Evolutionary conservation across 64 coral and sea anemone species (phyloP).

Genomic region (Anthopleura sola): DNA sequence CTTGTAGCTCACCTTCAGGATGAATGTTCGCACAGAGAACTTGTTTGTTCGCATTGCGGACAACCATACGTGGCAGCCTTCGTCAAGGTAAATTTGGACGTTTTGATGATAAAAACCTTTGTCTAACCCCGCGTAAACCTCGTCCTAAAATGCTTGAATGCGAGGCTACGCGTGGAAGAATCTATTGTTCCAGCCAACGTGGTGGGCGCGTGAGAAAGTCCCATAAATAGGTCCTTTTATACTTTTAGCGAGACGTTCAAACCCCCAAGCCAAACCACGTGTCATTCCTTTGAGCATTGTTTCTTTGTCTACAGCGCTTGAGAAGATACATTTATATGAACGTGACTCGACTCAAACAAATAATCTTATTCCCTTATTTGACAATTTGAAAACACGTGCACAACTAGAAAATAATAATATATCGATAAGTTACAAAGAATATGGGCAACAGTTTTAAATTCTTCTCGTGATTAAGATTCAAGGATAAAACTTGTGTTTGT

Average conservation of each 20-base stretch:
- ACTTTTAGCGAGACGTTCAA: no score
- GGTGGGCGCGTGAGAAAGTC: no score
- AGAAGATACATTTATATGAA: neutral
- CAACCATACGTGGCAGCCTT: neutral
- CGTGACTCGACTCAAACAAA: neutral
- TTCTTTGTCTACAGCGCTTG: no score
- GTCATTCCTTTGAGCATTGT: neutral
- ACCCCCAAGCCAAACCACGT: no score
- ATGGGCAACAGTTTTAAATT: neutral
- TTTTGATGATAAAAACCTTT: neutral
- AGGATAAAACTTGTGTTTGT: neutral
- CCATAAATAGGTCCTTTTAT: no score
- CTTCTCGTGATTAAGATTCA: neutral
- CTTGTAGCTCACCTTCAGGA: conserved; percentile 38
- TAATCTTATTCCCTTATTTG: no score
- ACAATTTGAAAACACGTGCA: no score
- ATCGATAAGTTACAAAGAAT: no score
- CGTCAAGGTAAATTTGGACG: conserved; percentile 15
- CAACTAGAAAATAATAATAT: no score
- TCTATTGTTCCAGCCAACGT: no score
- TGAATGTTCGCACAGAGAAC: conserved; percentile 23
- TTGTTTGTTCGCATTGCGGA: conserved; percentile 31
- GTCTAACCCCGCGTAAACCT: neutral
- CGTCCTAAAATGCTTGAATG: neutral
- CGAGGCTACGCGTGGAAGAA: no score